phyloP scores from a whole-genome alignment of 2,797 vertebrate genomes.

The Argentina silus region DNA sequence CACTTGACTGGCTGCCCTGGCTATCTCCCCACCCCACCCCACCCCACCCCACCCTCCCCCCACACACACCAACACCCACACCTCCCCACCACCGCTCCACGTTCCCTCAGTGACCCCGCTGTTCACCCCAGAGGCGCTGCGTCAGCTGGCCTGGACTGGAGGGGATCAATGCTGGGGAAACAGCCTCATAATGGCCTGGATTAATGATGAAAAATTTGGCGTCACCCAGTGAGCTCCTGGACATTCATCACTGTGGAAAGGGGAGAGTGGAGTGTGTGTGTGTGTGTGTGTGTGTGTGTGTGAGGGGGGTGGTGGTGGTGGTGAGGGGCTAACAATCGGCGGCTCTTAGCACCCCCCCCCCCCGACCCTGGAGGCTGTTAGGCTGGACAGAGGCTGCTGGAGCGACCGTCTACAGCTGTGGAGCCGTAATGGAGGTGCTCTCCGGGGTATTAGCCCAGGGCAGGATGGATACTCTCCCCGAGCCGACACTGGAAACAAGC shows the following conservation, averaged over 20 bases:
- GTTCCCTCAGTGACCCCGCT: constrained; percentile 66
- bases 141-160: constrained; percentile 73
- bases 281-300: constrained; percentile 27
- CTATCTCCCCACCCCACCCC: constrained; percentile 79
- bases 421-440: constrained; percentile 65
- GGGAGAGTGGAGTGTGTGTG: constrained; percentile 33
- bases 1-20: constrained; percentile 54
- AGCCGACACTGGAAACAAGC: constrained; percentile 32
- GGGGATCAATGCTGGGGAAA: constrained; percentile 90
- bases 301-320: not conserved
- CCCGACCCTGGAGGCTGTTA: constrained; percentile 69
- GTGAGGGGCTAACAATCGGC: constrained; percentile 39
- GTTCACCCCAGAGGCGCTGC: constrained; percentile 81
- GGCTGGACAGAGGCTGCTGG: constrained; percentile 62
- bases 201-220: constrained; percentile 99
- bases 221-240: constrained; percentile 83
- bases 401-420: constrained; percentile 58
- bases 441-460: constrained; percentile 55
- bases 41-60: constrained; percentile 82
- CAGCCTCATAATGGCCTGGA: constrained; percentile 89
- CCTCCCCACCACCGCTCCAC: constrained; percentile 21
- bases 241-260: constrained; percentile 90
- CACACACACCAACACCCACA: constrained; percentile 74
- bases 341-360: constrained; percentile 59
- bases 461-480: constrained; percentile 51